These are phyloP conservation scores for Agonopterix arenella DNA, from an alignment of 2,888 invertebrate genomes.

Conservation along the genomic window DNA sequence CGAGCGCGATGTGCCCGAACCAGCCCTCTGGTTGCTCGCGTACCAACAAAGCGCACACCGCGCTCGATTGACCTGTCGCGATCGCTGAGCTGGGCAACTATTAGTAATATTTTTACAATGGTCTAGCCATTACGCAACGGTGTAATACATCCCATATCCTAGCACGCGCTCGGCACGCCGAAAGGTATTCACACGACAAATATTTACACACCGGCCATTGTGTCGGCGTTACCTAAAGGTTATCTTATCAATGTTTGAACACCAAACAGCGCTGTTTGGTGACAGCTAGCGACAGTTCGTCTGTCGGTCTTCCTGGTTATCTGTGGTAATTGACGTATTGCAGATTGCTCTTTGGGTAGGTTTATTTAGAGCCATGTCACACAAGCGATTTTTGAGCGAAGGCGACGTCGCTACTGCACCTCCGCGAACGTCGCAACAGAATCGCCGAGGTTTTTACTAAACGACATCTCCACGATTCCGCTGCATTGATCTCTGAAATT, in stretches of 20 bases:
- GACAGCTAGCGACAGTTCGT: slow-evolving; percentile 63
- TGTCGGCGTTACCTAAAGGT: slow-evolving; percentile 69
- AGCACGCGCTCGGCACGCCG: slow-evolving; percentile 62
- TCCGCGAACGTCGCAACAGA: too few relatives aligned
- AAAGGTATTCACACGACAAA: slow-evolving; percentile 67
- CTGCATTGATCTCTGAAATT: too few relatives aligned
- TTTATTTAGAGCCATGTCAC: too few relatives aligned
- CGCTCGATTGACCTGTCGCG: too few relatives aligned
- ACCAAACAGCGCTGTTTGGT: slow-evolving; percentile 61
- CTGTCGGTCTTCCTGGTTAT: slow-evolving; percentile 63
- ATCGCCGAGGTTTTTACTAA: too few relatives aligned
- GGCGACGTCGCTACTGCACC: too few relatives aligned
- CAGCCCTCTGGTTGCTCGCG: too few relatives aligned
- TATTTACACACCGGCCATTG: slow-evolving; percentile 67
- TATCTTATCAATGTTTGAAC: slow-evolving; percentile 73
- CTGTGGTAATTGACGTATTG: slow-evolving; percentile 63
- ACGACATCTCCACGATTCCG: too few relatives aligned
- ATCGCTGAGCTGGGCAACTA: background rate
- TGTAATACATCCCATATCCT: slow-evolving; percentile 31
- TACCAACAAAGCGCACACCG: too few relatives aligned
- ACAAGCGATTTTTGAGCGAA: too few relatives aligned
- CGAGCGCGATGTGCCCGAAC: too few relatives aligned
- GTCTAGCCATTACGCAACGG: slow-evolving; percentile 22
- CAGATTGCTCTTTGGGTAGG: slow-evolving; percentile 19
- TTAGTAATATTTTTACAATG: background rate